phyloP scores from a whole-genome alignment of 2,888 invertebrate species.

The Diarsia rubi region DNA sequence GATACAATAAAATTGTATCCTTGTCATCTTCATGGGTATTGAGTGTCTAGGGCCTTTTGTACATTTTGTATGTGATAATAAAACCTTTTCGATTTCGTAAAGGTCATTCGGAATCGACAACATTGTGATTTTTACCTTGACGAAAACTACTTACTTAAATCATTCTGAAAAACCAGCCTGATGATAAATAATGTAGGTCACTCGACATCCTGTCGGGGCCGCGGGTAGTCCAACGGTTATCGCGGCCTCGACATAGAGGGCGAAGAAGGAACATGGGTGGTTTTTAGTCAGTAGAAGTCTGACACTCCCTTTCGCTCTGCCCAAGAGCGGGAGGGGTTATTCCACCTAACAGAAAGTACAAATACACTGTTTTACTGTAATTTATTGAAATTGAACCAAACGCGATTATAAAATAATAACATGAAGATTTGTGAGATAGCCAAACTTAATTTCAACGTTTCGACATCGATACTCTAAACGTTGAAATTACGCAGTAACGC shows the following conservation, averaged over 20 bases:
- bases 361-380: neutral
- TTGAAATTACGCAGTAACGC: no score
- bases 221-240: no score
- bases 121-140: neutral
- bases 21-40: neutral
- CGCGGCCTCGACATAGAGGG: no score
- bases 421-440: neutral
- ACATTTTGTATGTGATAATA: neutral
- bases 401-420: neutral
- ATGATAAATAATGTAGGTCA: neutral
- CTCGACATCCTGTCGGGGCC: no score
- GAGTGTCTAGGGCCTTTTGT: neutral
- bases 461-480: neutral
- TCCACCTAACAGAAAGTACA: neutral
- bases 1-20: conserved; percentile 3
- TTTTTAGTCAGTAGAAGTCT: no score
- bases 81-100: neutral
- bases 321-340: no score
- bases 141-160: no score
- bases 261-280: no score
- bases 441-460: neutral
- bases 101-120: neutral
- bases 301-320: no score
- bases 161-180: neutral
- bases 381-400: neutral